These are phyloP conservation scores for Drosophila sucinea DNA, from an alignment of 1,140 invertebrate genomes.

Conservation along the genomic window DNA sequence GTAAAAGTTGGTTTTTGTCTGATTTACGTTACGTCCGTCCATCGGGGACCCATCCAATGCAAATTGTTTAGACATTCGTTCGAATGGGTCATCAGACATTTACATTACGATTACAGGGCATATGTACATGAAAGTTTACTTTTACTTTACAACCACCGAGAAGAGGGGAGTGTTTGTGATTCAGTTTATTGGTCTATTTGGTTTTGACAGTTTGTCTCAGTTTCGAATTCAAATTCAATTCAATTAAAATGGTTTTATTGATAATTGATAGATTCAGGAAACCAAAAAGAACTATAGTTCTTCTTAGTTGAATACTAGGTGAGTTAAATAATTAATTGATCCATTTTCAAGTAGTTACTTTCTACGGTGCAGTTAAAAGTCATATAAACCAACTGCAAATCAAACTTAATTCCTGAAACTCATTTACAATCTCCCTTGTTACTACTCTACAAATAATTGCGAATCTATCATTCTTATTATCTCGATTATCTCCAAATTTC, in stretches of 20 bases:
- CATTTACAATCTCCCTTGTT: too few relatives aligned
- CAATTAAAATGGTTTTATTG: background rate
- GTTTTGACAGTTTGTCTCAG: background rate
- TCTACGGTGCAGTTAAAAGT: too few relatives aligned
- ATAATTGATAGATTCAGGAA: background rate
- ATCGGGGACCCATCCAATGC: conserved; percentile 26
- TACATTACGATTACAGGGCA: conserved; percentile 12
- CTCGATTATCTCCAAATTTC: too few relatives aligned
- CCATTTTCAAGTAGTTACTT: too few relatives aligned
- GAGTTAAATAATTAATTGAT: too few relatives aligned
- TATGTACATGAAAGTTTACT: conserved; percentile 12
- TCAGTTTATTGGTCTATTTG: background rate
- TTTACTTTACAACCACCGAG: background rate
- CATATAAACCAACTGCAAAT: too few relatives aligned
- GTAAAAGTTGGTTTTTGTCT: conserved; percentile 18
- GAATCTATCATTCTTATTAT: too few relatives aligned
- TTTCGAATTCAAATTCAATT: background rate
- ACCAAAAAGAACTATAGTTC: background rate
- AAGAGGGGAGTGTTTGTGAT: background rate
- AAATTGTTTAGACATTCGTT: conserved; percentile 27
- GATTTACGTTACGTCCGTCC: conserved; percentile 11
- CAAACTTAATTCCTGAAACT: too few relatives aligned
- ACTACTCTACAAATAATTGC: too few relatives aligned
- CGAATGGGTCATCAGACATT: conserved; percentile 12
- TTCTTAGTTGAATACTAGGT: too few relatives aligned